Evolutionary conservation across 1,140 invertebrate genomes (phyloP), one percentile per base, ranked within the genome.

Genomic region (Maniola jurtina): DNA sequence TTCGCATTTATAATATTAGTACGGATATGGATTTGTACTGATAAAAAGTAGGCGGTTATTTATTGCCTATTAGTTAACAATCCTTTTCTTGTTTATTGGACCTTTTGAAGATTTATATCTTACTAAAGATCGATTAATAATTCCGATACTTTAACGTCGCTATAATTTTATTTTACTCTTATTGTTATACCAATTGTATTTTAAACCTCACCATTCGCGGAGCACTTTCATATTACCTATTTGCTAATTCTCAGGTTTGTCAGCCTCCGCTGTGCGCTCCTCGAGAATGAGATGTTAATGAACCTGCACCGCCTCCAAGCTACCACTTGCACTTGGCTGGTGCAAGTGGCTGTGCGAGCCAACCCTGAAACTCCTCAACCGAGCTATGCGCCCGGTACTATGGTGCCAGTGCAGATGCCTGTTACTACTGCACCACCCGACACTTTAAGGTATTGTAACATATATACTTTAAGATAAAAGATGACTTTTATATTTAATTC

Each of bases 281-380:
- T 95, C n/a, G 94, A 95, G 78, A 95, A 95, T 10, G 92, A 93
- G 11, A 92, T 94, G 76, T 77, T 97, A 34, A 92, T 93, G 61
- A 91, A 94, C 63, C 81, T 95, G 57, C 91, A 96, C 57, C 93
- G 95, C 70, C 96, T 99, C 75, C 94, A 96, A 74, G 94, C 96
- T 16, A 94, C 95, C 5, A 96, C 97, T 0, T 94, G 96, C 48
- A 94, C 94, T 56, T 99, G 97, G 97, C 85, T 98, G 14, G 93
- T 95, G 40, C 96, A 98, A 84, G 92, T 98, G 9, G 95, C 95
- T 3, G 77, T 93, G 5, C 83, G 93, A 47, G 68, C 92, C 15
- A 73, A 91, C 25, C 71, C 81, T 0, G 71, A 75, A 60, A 72
- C 75, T 14, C 78, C 79, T 42, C 73, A 73, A 45, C 68, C 80